Percentiles rank a stretch among this genome's conserved stretches.
Conservation (phyloP, 2,888 invertebrate genomes). For the Arge pagana region DNA sequence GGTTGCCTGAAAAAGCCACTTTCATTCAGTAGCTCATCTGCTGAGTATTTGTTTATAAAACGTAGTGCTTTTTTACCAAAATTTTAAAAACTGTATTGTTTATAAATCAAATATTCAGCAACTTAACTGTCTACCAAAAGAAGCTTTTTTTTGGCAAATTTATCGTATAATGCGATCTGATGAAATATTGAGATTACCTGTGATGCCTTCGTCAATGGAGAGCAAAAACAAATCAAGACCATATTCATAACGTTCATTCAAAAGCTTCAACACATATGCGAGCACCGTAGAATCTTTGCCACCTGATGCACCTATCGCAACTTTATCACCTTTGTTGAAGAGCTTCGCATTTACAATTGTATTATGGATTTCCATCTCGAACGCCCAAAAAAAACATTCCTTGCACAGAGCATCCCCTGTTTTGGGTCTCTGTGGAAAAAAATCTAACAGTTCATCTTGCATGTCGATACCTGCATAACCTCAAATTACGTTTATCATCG, state of each 20-base stretch:
- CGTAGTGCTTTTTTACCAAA: too few relatives aligned
- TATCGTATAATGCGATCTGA: background rate
- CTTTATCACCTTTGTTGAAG: conserved; percentile 81
- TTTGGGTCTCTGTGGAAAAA: conserved; percentile 76
- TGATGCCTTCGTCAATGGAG: conserved; percentile 98
- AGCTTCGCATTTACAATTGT: conserved; percentile 83
- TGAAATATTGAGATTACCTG: conserved; percentile 64
- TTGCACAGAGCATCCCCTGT: conserved; percentile 91
- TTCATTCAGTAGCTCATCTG: too few relatives aligned
- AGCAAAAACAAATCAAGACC: conserved; percentile 86
- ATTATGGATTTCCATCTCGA: conserved; percentile 93
- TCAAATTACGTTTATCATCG: background rate
- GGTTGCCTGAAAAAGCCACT: too few relatives aligned
- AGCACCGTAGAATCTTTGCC: conserved; percentile 98
- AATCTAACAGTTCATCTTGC: conserved; percentile 26
- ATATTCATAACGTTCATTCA: conserved; percentile 91
- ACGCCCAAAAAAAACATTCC: conserved; percentile 90
- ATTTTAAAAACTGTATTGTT: too few relatives aligned
- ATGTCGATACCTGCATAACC: conserved; percentile 1
- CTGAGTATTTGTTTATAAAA: too few relatives aligned
- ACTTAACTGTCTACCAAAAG: too few relatives aligned
- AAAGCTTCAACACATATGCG: conserved; percentile 87
- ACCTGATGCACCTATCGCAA: conserved; percentile 93
- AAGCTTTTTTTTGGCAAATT: too few relatives aligned
- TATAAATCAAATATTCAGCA: too few relatives aligned